Evolutionary conservation across 1,140 invertebrate species (phyloP).

Genomic region (Daktulosphaira vitifoliae): DNA sequence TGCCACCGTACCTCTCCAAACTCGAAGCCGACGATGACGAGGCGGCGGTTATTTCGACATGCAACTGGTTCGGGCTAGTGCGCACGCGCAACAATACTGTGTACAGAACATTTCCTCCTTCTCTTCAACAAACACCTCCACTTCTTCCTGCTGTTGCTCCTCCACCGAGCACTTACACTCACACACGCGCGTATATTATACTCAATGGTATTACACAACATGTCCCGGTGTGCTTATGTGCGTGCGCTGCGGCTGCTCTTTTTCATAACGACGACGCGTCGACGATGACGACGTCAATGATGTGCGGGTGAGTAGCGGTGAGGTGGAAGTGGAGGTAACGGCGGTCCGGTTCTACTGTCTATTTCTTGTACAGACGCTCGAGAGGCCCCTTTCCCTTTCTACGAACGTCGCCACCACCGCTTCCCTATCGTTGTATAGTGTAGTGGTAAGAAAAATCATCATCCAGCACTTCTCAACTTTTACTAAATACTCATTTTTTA

Average conservation of each 20-base stretch:
- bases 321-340: not conserved
- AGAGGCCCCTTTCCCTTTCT: constrained; percentile 25
- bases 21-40: not conserved
- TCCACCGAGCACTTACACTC: too few species aligned
- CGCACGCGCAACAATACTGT: constrained; percentile 1
- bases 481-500: too few species aligned
- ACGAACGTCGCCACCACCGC: not conserved
- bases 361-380: not conserved
- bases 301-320: not conserved
- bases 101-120: too few species aligned
- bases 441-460: constrained; percentile 7
- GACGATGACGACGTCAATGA: not conserved
- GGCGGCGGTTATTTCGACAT: constrained; percentile 11
- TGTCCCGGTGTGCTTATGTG: too few species aligned
- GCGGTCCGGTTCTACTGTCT: constrained; percentile 14
- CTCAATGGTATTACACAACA: constrained; percentile 16
- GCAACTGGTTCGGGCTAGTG: constrained; percentile 11
- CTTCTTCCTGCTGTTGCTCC: not conserved
- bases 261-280: not conserved
- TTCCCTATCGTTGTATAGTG: too few species aligned
- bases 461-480: constrained; percentile 18
- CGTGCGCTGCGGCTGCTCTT: not conserved
- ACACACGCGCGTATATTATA: too few species aligned
- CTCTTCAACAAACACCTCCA: not conserved
- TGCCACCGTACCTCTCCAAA: not conserved